Percentiles rank a stretch among this genome's conserved stretches.
Conservation (phyloP, 2,113 vertebrate species). For the Procavia capensis region DNA sequence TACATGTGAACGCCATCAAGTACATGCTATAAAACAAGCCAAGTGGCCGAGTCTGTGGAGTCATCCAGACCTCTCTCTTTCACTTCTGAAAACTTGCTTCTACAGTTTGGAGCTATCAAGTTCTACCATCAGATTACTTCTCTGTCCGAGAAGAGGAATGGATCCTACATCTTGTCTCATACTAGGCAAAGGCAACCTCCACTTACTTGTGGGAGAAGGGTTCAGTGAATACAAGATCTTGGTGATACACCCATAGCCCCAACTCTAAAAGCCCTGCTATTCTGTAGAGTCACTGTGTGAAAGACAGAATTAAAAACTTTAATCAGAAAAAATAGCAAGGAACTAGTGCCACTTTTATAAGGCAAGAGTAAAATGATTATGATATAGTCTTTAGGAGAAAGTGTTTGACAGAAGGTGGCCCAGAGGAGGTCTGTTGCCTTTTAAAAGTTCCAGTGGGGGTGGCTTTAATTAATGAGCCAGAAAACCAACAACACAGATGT, state of each 20-base stretch:
- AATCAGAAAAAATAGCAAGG: not conserved
- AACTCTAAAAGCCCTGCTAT: not conserved
- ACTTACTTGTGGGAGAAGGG: not conserved
- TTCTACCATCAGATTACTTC: not conserved
- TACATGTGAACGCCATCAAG: not conserved
- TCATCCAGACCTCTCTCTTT: not conserved
- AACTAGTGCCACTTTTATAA: conserved; percentile 37
- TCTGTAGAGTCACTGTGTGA: not conserved
- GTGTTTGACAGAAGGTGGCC: not conserved
- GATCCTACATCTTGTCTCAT: not conserved
- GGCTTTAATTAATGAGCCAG: not conserved
- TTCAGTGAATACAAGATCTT: conserved; percentile 13
- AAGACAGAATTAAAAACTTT: conserved; percentile 40
- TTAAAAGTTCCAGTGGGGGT: not conserved
- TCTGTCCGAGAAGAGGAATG: not conserved
- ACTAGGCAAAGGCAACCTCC: not conserved
- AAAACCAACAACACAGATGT: not conserved
- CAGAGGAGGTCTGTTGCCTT: not conserved
- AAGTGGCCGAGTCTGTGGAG: not conserved
- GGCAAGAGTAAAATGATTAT: not conserved
- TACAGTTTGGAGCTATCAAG: not conserved
- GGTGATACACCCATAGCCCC: not conserved
- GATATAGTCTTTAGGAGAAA: conserved; percentile 21
- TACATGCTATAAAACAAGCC: not conserved
- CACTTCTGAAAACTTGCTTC: not conserved